Base-by-base conservation (phyloP, 2,888 invertebrate species). In the Drosophila hamatofila region DNA sequence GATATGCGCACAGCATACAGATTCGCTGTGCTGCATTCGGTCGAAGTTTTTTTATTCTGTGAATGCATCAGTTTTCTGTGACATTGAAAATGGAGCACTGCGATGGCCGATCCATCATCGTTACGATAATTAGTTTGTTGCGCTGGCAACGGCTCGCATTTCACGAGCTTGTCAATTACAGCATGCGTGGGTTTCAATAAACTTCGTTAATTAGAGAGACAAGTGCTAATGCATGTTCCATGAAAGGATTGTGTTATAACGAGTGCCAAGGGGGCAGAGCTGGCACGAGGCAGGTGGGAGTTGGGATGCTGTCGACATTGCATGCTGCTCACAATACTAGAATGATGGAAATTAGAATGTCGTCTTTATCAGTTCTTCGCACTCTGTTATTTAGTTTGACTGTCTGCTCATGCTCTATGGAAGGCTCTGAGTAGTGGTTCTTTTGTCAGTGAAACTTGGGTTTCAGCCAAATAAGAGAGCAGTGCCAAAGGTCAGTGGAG, bases 101-200 rank as follows among this genome's bases (percentile, higher is more conserved):
- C 16, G 27, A 27, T 35, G 39, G 21, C 30, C 30, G 35, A 56
- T 58, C 25, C 65, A 59, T 66, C 58, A 67, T 60, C 49, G 60
- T 52, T 60, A 23, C 62, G 48, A 48, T 70, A 76, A 72, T 82
- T 75, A 75, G 72, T 67, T 67, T 33, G 59, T 54, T 60, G 59
- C 54, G 57, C 21, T 46, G 67, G 69, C 82, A 33, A 54, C 35
- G 54, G 33, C 25, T 46, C 49, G 3, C 11, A 25, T 25, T 18
- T 37, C 51, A 23, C 27, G 9, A 33, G 23, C 30, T 18, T 37
- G 60, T 44, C 60, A 72, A 60, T 49, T 72, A 77, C 52, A 14
- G 18, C 41, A 41, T 11, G 42, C 21, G 39, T 39, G 16, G 42
- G 52, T 30, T 57, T 63, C 23, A 60, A 68, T 74, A 46, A 74